Evolutionary conservation across 2,113 vertebrate genomes (phyloP), one percentile per base, ranked within the genome.

Genomic region (Nanger granti): DNA sequence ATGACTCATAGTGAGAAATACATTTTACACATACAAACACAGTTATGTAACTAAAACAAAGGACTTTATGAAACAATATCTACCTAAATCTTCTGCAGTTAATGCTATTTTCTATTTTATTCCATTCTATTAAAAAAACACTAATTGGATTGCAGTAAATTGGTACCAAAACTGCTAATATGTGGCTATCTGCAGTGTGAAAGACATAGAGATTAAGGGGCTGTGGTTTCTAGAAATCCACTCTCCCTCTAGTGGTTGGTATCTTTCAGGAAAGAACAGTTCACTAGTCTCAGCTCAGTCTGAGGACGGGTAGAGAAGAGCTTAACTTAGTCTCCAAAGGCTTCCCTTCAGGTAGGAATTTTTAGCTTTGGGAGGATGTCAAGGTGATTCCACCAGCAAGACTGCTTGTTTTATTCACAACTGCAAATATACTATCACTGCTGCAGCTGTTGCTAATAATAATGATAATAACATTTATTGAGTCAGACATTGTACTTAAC

Each of bases 191-290:
- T 69, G 34, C 37, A 66, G 5, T 59, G 93, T 49, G 34, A 86
- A 96, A 88, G 80, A 85, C 29, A 44, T 0, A 59, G n/a, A 47
- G 28, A 84, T 55, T 83, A 8, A 66, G 31, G 29, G 60, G 17
- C 24, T 44, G 28, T 85, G 83, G 11, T 95, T 97, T 93, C 60
- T 41, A 93, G 62, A 91, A 96, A 47, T 80, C 57, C 55, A 55
- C 44, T 89, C 80, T 93, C 97, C 96, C 89, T 92, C 93, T 97
- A 96, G 95, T 83, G 95, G 93, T 34, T 49, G 82, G 52, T 83
- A 60, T 60, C 86, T 95, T 60, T 96, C 64, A 92, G 59, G 76
- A 66, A 52, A 15, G 41, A 60, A 14, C 2, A n/a, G n/a, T 18
- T 44, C 34, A 8, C 3, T 54, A 6, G 26, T 11, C 44, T 97